These are phyloP conservation scores for Amazona ochrocephala DNA, from an alignment of 2,797 vertebrate species.

Conservation along the genomic window DNA sequence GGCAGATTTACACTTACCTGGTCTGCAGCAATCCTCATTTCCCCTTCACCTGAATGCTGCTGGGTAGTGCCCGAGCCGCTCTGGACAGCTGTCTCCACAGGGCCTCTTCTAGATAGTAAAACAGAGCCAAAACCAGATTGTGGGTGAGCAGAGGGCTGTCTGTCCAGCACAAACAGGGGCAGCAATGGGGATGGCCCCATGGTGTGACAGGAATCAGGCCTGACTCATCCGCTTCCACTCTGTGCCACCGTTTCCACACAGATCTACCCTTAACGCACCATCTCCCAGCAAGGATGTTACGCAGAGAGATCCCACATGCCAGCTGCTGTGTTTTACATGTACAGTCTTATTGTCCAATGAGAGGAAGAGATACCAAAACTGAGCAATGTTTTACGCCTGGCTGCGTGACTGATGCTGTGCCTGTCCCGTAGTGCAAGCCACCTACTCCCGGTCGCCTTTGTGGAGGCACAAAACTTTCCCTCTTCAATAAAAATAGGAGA, in stretches of 20 bases:
- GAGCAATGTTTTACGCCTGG: neutral
- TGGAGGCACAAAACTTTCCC: neutral
- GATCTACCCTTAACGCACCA: neutral
- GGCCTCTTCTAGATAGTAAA: neutral
- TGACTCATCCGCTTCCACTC: neutral
- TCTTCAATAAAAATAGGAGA: neutral
- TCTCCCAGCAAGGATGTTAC: neutral
- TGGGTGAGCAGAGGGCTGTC: neutral
- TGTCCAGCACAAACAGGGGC: neutral
- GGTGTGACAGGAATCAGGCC: neutral
- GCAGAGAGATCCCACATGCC: neutral
- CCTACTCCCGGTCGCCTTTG: neutral
- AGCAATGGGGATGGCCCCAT: rapidly evolving
- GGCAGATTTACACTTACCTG: neutral
- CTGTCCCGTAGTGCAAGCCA: neutral
- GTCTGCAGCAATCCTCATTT: neutral
- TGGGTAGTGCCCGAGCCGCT: neutral
- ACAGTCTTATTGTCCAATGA: neutral
- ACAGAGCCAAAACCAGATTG: neutral
- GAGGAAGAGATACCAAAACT: neutral
- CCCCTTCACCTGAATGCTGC: neutral
- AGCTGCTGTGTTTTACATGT: neutral
- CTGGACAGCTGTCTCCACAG: neutral
- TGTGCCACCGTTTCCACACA: neutral
- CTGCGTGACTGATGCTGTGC: neutral